phyloP scores from a whole-genome alignment of 2,888 invertebrate genomes.

The Ypsolopha sequella region DNA sequence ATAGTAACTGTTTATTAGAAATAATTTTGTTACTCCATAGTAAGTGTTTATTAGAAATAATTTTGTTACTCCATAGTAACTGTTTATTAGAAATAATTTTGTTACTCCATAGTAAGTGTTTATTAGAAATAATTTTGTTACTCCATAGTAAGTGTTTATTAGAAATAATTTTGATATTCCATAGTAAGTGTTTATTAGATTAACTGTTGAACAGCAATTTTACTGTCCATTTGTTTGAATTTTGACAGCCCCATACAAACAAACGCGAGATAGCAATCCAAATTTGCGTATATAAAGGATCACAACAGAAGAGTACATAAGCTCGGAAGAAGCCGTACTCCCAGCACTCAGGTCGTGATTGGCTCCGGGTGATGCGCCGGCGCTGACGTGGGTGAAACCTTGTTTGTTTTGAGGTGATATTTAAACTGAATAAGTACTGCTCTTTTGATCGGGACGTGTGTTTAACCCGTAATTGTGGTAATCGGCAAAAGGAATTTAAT shows the following conservation, averaged over 20 bases:
- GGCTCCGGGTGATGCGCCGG: conserved; percentile 42
- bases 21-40: too few relatives aligned
- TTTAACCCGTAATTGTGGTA: background rate
- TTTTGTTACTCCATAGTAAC: too few relatives aligned
- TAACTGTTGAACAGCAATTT: background rate
- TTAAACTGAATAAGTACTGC: conserved; percentile 18
- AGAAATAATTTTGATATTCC: too few relatives aligned
- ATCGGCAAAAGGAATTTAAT: too few relatives aligned
- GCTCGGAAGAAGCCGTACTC: background rate
- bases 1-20: too few relatives aligned
- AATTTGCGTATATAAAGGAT: too few relatives aligned
- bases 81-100: too few relatives aligned
- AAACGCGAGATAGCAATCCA: background rate
- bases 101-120: too few relatives aligned
- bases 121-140: too few relatives aligned
- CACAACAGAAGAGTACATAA: background rate
- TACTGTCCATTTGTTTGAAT: background rate
- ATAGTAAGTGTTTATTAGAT: too few relatives aligned
- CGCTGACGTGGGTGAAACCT: conserved; percentile 31
- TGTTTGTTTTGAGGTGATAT: conserved; percentile 53
- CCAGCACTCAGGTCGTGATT: conserved; percentile 43
- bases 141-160: too few relatives aligned
- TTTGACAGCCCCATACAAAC: background rate
- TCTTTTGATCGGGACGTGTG: background rate
- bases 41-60: too few relatives aligned